A percentile compares a stretch with the other conserved stretches of the same genome.
phyloP scores from a whole-genome alignment of 2,113 vertebrate species.

The Hystrix brachyura region DNA sequence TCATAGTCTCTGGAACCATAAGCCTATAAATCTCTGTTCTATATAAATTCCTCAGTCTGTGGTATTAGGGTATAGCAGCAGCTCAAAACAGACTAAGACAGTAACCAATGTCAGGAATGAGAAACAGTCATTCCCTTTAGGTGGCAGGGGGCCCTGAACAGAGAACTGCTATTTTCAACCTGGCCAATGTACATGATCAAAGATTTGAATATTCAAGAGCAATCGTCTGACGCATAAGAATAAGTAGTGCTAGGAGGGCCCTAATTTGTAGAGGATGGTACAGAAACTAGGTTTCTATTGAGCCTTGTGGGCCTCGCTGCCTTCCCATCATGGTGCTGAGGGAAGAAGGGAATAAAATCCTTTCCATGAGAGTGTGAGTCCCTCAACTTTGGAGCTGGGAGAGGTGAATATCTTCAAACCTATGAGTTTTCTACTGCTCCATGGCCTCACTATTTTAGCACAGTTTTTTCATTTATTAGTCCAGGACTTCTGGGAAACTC shows the following conservation, averaged over 20 bases:
- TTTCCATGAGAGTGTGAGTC: not conserved
- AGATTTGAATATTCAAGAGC: not conserved
- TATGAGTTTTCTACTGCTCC: not conserved
- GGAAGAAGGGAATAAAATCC: not conserved
- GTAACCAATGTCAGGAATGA: not conserved
- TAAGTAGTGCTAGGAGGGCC: not conserved
- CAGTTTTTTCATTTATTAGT: not conserved
- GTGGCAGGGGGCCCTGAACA: not conserved
- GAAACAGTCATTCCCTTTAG: not conserved
- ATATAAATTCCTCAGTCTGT: not conserved
- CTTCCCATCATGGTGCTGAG: not conserved
- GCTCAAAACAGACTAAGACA: not conserved
- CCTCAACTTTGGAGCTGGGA: not conserved
- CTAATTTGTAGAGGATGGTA: not conserved
- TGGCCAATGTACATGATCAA: not conserved
- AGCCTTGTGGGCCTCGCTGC: not conserved
- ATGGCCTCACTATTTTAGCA: not conserved
- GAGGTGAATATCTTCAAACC: not conserved
- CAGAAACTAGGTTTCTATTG: not conserved
- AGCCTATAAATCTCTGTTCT: not conserved
- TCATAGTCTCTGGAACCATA: not conserved
- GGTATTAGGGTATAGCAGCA: not conserved
- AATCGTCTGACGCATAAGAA: too few relatives aligned
- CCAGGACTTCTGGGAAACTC: not conserved
- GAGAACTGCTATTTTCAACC: not conserved